Conservation (phyloP, 2,113 vertebrate species). For the Alligator mississippiensis region DNA sequence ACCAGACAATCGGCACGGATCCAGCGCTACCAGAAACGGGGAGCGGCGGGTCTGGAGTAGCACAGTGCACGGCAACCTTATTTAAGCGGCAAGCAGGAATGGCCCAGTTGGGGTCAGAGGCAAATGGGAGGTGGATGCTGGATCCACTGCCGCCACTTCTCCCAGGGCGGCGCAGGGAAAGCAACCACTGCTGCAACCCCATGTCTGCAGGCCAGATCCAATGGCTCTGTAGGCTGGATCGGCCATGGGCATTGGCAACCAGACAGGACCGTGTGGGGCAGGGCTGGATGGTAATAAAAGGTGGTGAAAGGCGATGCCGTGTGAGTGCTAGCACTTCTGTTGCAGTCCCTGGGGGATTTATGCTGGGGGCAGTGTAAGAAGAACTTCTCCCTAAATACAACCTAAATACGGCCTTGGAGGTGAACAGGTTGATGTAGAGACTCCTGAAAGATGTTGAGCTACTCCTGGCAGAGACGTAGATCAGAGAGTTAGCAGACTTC, state of each 20-base stretch:
- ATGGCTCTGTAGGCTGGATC: too few species aligned
- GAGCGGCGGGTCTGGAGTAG: not conserved
- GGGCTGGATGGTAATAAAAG: not conserved
- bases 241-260: too few species aligned
- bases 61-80: too few species aligned
- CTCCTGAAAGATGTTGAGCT: not conserved
- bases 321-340: not conserved
- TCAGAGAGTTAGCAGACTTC: not conserved
- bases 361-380: fast-evolving
- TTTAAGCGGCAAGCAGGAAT: too few species aligned
- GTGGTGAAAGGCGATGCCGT: not conserved
- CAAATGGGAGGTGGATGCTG: too few species aligned
- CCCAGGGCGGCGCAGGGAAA: too few species aligned
- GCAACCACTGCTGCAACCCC: too few species aligned
- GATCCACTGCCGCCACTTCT: too few species aligned
- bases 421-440: not conserved
- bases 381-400: not conserved
- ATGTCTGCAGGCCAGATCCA: too few species aligned
- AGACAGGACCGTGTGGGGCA: not conserved
- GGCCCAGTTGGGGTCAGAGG: too few species aligned
- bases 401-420: not conserved
- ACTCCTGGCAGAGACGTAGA: not conserved
- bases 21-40: not conserved
- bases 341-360: not conserved
- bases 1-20: not conserved